phyloP scores from a whole-genome alignment of 30 jellyfish, hydroid and myxozoan genomes.

The Mastigias papua region DNA sequence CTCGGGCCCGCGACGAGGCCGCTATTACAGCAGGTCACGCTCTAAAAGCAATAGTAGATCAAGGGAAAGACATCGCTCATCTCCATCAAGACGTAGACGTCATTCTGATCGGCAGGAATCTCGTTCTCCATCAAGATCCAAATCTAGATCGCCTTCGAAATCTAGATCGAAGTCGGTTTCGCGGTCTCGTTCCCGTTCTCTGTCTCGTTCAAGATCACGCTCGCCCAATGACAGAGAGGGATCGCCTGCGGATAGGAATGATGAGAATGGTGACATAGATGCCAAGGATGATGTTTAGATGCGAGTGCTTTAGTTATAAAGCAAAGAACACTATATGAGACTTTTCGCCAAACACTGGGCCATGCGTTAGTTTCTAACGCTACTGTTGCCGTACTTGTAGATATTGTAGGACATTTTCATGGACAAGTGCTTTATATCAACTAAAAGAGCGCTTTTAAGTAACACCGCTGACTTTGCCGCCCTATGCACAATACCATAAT shows the following conservation, averaged over 20 bases:
- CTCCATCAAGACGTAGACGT: constrained; percentile 40
- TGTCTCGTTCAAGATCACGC: constrained; percentile 50
- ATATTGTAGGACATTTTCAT: too few species aligned
- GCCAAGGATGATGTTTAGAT: constrained; percentile 46
- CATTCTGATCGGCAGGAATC: constrained; percentile 66
- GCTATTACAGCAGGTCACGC: constrained; percentile 68
- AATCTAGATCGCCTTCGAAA: constrained; percentile 76
- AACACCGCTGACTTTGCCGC: too few species aligned
- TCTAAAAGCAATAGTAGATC: constrained; percentile 78
- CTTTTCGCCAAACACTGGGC: too few species aligned
- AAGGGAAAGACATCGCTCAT: constrained; percentile 63
- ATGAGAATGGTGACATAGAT: constrained; percentile 62
- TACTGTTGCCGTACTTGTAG: too few species aligned
- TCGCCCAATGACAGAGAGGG: constrained; percentile 69
- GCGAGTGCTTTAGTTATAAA: too few species aligned
- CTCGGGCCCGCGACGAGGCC: constrained; percentile 75
- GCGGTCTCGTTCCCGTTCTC: constrained; percentile 77
- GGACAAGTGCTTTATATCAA: too few species aligned
- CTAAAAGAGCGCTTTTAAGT: too few species aligned
- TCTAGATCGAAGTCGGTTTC: constrained; percentile 65
- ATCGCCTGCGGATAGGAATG: constrained; percentile 38
- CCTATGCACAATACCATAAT: too few species aligned
- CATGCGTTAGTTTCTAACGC: too few species aligned
- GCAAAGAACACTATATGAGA: too few species aligned
- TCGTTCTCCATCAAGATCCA: constrained; percentile 77